Evolutionary conservation across 2,797 vertebrate species (phyloP).

Genomic region (Philypnodon macrostomus): DNA sequence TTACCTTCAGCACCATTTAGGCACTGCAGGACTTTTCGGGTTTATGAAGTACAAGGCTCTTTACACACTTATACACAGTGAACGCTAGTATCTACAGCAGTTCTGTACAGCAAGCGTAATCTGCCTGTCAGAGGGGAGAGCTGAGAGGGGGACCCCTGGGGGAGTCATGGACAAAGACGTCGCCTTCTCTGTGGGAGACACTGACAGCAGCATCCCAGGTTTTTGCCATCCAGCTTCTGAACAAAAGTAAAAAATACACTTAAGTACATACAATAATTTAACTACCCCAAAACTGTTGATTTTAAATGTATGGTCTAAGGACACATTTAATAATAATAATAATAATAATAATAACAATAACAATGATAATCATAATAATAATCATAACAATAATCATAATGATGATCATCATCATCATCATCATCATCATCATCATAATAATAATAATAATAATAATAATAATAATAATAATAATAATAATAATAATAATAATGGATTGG

Average conservation of each 20-base stretch:
- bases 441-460: too few species aligned
- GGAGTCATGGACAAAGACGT: conserved; percentile 48
- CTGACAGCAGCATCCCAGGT: conserved; percentile 30
- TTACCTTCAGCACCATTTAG: conserved; percentile 48
- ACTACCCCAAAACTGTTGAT: too few species aligned
- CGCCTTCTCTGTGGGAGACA: conserved; percentile 40
- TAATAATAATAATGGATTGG: too few species aligned
- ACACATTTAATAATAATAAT: too few species aligned
- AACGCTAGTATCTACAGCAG: conserved; percentile 71
- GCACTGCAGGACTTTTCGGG: conserved; percentile 63
- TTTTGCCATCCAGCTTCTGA: conserved; percentile 14
- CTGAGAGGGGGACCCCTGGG: conserved; percentile 45
- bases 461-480: too few species aligned
- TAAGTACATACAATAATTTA: too few species aligned
- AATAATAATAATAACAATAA: too few species aligned
- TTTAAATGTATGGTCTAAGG: too few species aligned
- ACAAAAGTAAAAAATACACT: conserved; percentile 8
- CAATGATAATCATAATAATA: too few species aligned
- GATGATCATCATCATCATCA: too few species aligned
- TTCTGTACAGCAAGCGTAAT: conserved; percentile 63
- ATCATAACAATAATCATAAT: too few species aligned
- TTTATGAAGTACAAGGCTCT: conserved; percentile 66
- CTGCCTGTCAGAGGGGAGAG: conserved; percentile 65
- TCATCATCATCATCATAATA: too few species aligned
- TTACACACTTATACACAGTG: conserved; percentile 72